Conservation (phyloP, 2,888 invertebrate genomes). For the Ganaspis brasiliensis region DNA sequence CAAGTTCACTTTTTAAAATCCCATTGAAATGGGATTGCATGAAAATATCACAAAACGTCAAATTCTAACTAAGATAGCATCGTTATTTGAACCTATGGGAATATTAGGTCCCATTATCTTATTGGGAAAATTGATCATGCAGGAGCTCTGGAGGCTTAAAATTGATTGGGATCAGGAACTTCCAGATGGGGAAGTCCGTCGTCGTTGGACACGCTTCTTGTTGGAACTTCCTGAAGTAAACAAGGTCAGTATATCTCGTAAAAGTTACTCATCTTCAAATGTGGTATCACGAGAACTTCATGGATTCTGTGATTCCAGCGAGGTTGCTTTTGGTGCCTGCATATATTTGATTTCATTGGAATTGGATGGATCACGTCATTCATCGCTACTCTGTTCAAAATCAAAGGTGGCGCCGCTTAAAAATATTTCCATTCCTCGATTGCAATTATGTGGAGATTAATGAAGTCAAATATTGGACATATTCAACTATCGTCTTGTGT, state of each 20-base stretch:
- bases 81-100: slow-evolving; percentile 31
- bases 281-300: not conserved
- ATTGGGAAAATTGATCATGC: slow-evolving; percentile 36
- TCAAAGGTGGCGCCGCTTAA: slow-evolving; percentile 46
- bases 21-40: not conserved
- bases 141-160: slow-evolving; percentile 28
- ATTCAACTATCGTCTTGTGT: slow-evolving; percentile 43
- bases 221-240: not conserved
- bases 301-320: slow-evolving; percentile 42
- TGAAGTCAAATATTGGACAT: slow-evolving; percentile 39
- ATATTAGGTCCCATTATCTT: slow-evolving; percentile 32
- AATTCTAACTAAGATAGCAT: slow-evolving; percentile 32
- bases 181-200: not conserved
- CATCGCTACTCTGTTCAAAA: slow-evolving; percentile 32
- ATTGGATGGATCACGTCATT: not conserved
- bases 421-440: slow-evolving; percentile 33
- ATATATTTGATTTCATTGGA: slow-evolving; percentile 12
- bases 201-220: not conserved
- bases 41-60: slow-evolving; percentile 24
- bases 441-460: slow-evolving; percentile 47
- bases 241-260: not conserved
- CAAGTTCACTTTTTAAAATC: slow-evolving; percentile 36
- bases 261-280: not conserved
- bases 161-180: slow-evolving; percentile 20
- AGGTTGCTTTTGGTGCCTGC: slow-evolving; percentile 42